Conservation (phyloP, 1,140 invertebrate genomes). For the Pseudoatta argentina region DNA sequence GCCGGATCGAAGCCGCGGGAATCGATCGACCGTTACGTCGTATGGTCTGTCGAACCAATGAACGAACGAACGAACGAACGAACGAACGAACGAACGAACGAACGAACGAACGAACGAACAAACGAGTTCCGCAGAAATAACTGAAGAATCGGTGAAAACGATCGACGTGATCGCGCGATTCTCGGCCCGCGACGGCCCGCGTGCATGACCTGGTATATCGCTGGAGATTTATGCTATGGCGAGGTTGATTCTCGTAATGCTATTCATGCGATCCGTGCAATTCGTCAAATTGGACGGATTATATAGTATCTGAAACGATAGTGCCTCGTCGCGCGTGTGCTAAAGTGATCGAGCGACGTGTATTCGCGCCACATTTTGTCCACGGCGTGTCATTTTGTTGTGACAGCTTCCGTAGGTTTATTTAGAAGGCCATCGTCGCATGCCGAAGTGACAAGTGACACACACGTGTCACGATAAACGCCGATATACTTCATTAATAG, state of each 20-base stretch:
- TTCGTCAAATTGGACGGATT: slow-evolving; percentile 58
- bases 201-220: slow-evolving; percentile 27
- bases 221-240: slow-evolving; percentile 33
- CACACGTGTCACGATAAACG: slow-evolving; percentile 30
- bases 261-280: slow-evolving; percentile 46
- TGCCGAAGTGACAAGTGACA: slow-evolving; percentile 13
- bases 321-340: background rate
- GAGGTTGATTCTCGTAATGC: slow-evolving; percentile 52
- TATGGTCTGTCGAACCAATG: background rate
- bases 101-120: slow-evolving; percentile 3
- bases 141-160: background rate
- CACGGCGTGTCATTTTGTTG: background rate
- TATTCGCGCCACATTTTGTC: slow-evolving; percentile 1
- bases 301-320: slow-evolving; percentile 22
- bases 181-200: background rate
- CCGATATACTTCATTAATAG: background rate
- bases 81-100: too few species aligned
- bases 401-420: slow-evolving; percentile 3
- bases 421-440: background rate
- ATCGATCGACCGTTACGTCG: slow-evolving; percentile 42
- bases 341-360: background rate
- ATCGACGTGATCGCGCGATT: background rate
- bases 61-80: slow-evolving; percentile 8
- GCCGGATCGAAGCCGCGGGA: slow-evolving; percentile 20
- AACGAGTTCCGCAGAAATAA: background rate